Conservation (phyloP, 2,113 vertebrate species). For the Phaethon lepturus region DNA sequence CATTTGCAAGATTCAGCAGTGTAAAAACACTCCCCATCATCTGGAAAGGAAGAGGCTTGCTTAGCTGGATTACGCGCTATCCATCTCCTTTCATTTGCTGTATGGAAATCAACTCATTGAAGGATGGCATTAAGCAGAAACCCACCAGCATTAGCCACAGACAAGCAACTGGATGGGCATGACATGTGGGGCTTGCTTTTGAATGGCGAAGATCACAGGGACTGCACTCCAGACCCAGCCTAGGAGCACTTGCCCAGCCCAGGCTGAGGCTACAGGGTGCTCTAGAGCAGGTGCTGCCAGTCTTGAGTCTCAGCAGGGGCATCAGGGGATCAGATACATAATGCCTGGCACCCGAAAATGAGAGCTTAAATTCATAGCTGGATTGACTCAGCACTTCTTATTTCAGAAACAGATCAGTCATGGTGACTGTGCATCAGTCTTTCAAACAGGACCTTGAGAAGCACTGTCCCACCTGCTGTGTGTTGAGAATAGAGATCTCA, state of each 20-base stretch:
- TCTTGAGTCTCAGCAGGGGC: background rate
- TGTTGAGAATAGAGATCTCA: background rate
- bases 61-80: background rate
- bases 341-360: background rate
- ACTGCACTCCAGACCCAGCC: background rate
- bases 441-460: background rate
- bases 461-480: background rate
- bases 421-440: background rate
- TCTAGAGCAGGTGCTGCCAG: background rate
- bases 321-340: background rate
- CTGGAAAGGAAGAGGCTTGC: background rate
- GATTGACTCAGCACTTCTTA: background rate
- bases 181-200: background rate
- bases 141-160: background rate
- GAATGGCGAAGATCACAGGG: background rate
- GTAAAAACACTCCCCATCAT: background rate
- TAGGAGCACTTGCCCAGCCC: background rate
- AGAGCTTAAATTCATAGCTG: background rate
- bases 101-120: background rate
- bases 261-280: background rate
- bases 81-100: background rate
- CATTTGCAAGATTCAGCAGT: conserved; percentile 21
- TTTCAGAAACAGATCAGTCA: background rate
- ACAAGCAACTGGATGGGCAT: background rate
- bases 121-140: background rate